Percentiles rank a stretch among this genome's conserved stretches.
phyloP scores from a whole-genome alignment of 2,888 invertebrate species.

The Nomada fabriciana region DNA sequence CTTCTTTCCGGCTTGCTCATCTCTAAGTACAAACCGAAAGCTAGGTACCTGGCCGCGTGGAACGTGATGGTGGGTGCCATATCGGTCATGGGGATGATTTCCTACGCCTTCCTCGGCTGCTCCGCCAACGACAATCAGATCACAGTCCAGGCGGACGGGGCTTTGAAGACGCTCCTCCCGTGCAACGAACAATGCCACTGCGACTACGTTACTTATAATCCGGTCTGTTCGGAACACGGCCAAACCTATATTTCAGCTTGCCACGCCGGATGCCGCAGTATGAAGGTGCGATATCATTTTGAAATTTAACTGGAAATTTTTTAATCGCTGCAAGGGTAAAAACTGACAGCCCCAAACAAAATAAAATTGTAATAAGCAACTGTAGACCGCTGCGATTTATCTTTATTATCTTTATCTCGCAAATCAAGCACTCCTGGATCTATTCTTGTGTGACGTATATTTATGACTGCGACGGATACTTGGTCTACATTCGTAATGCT shows the following conservation, averaged over 20 bases:
- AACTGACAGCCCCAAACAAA: too few species aligned
- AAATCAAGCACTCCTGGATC: too few species aligned
- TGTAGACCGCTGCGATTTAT: too few species aligned
- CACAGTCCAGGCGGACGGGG: constrained; percentile 83
- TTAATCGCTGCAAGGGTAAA: too few species aligned
- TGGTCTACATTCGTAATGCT: too few species aligned
- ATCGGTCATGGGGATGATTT: constrained; percentile 87
- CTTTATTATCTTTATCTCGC: too few species aligned
- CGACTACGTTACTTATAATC: constrained; percentile 90
- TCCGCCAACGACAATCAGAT: constrained; percentile 86
- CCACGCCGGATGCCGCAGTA: constrained; percentile 90
- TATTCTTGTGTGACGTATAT: too few species aligned
- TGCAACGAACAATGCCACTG: constrained; percentile 90
- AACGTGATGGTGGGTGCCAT: constrained; percentile 88
- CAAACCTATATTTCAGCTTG: constrained; percentile 92
- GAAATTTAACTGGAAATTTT: neutral
- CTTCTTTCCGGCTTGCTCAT: constrained; percentile 89
- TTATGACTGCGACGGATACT: too few species aligned
- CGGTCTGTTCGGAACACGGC: constrained; percentile 89
- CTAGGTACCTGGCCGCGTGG: constrained; percentile 89
- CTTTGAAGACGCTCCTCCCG: constrained; percentile 83
- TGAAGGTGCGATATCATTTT: constrained; percentile 74
- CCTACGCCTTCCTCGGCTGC: constrained; percentile 89
- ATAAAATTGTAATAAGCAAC: too few species aligned
- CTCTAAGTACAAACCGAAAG: constrained; percentile 88